Evolutionary conservation across 2,888 invertebrate genomes (phyloP).

Genomic region (Sipha maydis): DNA sequence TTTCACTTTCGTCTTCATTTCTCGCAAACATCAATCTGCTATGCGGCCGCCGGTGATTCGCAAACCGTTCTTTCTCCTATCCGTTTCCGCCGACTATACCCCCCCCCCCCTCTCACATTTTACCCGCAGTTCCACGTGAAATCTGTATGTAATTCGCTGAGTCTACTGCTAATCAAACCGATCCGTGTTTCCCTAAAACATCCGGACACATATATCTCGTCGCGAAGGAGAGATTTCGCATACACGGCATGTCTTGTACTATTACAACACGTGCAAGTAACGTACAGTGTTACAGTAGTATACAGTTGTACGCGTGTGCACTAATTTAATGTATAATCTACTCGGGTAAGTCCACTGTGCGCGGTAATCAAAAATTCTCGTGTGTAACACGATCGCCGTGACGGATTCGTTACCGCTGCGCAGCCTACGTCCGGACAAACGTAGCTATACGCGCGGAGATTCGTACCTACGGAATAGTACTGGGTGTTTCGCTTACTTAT

Average conservation of each 20-base stretch:
- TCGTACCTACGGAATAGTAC: not conserved
- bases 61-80: not conserved
- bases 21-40: constrained; percentile 24
- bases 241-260: too few relatives aligned
- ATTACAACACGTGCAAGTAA: too few relatives aligned
- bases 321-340: too few relatives aligned
- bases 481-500: too few relatives aligned
- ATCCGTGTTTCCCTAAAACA: not conserved
- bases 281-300: too few relatives aligned
- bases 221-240: not conserved
- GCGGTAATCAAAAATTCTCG: not conserved
- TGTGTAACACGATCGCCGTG: not conserved
- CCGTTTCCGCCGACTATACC: not conserved
- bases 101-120: too few relatives aligned
- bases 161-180: not conserved
- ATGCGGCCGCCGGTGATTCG: not conserved
- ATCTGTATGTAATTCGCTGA: too few relatives aligned
- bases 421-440: too few relatives aligned
- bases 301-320: too few relatives aligned
- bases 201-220: not conserved
- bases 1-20: constrained; percentile 58
- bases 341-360: not conserved
- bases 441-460: not conserved
- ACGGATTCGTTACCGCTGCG: not conserved
- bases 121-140: not conserved